Percentiles rank a stretch among this genome's conserved stretches.
These are phyloP conservation scores for Polymixis flavicincta DNA, from an alignment of 2,888 invertebrate species.

Conservation along the genomic window DNA sequence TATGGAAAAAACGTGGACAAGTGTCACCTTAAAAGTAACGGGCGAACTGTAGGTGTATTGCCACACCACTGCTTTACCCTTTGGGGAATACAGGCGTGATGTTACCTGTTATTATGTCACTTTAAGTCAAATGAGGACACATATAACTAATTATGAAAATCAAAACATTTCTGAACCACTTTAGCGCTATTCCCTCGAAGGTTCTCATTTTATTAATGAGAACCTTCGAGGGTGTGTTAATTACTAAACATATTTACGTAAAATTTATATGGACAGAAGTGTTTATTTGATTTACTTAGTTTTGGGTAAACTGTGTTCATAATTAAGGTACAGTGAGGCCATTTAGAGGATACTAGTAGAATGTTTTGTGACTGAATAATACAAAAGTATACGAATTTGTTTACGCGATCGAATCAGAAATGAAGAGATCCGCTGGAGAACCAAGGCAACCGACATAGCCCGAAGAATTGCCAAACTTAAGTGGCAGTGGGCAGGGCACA, in stretches of 20 bases:
- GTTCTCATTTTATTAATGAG: slow-evolving; percentile 3
- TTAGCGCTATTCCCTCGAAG: neutral
- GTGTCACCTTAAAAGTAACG: no score
- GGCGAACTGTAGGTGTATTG: no score
- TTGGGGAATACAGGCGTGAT: neutral
- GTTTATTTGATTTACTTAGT: slow-evolving; percentile 11
- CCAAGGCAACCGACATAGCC: no score
- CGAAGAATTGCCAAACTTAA: no score
- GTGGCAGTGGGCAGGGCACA: no score
- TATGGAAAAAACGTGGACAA: no score
- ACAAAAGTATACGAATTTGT: no score
- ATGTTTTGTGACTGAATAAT: neutral
- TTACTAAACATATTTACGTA: slow-evolving; percentile 14
- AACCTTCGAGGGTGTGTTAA: no score
- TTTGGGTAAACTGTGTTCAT: slow-evolving; percentile 1
- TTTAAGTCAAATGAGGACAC: neutral
- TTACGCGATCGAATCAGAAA: no score
- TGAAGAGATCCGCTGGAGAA: no score
- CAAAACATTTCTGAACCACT: neutral
- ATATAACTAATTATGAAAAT: slow-evolving; percentile 9
- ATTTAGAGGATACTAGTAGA: neutral
- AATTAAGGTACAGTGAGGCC: neutral
- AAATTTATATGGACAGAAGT: neutral
- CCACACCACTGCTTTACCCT: neutral
- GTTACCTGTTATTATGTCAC: neutral